A percentile compares a stretch with the other conserved stretches of the same genome.
Conservation (phyloP, 2,888 invertebrate genomes). For the Melinaea menophilus region DNA sequence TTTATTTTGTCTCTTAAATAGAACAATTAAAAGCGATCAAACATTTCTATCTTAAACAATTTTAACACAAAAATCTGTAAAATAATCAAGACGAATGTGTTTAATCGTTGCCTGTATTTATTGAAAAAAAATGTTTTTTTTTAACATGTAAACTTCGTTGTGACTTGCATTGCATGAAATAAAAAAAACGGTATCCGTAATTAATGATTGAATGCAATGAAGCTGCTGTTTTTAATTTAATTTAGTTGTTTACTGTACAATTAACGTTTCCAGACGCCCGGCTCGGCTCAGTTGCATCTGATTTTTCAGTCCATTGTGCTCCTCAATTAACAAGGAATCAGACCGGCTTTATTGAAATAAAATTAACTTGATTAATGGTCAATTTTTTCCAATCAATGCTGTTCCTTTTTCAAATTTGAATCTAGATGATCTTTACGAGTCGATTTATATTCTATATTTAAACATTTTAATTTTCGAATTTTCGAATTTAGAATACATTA, state of each 20-base stretch:
- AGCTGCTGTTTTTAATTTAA: slow-evolving; percentile 18
- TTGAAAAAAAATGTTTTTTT: no score
- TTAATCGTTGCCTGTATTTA: no score
- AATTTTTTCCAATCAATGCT: slow-evolving; percentile 36
- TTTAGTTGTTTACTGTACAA: slow-evolving; percentile 38
- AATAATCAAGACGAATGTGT: no score
- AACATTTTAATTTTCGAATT: no score
- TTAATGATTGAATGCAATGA: not conserved
- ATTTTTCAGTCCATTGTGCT: slow-evolving; percentile 52
- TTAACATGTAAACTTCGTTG: no score
- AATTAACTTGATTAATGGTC: slow-evolving; percentile 57
- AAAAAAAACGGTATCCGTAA: not conserved
- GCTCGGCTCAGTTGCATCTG: slow-evolving; percentile 46
- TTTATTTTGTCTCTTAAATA: no score
- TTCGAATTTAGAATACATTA: no score
- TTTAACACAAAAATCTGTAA: no score
- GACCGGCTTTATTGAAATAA: slow-evolving; percentile 61
- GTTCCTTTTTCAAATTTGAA: slow-evolving; percentile 34
- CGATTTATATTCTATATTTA: slow-evolving; percentile 16
- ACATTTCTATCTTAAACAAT: no score
- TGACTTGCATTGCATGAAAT: no score
- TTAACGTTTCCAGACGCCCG: slow-evolving; percentile 51
- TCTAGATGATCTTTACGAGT: slow-evolving; percentile 22
- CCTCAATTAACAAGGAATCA: slow-evolving; percentile 68
- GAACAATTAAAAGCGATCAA: no score